Evolutionary conservation across 2,113 vertebrate species (phyloP), one percentile per base, ranked within the genome.

Genomic region (Poicephalus meyeri): DNA sequence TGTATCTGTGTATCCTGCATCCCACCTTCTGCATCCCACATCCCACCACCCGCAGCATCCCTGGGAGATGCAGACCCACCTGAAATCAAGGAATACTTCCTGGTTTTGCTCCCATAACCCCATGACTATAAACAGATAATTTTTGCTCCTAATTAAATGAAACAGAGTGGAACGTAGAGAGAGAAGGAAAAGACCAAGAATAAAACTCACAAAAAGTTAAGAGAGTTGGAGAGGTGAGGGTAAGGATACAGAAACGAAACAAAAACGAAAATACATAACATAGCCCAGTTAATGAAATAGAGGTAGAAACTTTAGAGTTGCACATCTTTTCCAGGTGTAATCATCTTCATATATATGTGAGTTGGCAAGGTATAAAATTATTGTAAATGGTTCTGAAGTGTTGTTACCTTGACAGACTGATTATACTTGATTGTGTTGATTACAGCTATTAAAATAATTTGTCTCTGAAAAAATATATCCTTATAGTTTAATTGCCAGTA

Each of bases 341-440:
- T 91, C 82, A 92, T 86, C 70, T 95, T 92, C 91, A 44, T 93
- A 83, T 66, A 91, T 71, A 91, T 61, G 52, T 88, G 84, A 96
- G 58, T 81, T 93, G 47, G 77, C 55, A 91, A 95, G 65, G 73
- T 83, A 95, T 81, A 91, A 93, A 96, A 94, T 95, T 85, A 92
- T 86, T 96, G 70, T 87, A 96, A 97, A 65, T 96, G 7, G 87
- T 58, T 92, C 84, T 94, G 90, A 95, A 96, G 94, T 94, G 81
- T 96, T 86, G 94, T 97, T 96, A 95, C 73, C 89, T 92, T 97
- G 96, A 95, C 95, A 95, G 91, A 83, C 64, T 96, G 92, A 97
- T 97, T 97, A 96, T 95, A 94, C 93, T 95, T 97, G 97, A 97
- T 97, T 97, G 93, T 96, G 96, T 95, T 96, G 95, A 97, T 97